Percentiles rank a stretch among this genome's conserved stretches.
Evolutionary conservation across 1,140 invertebrate genomes (phyloP).

Genomic region (Zelostemma sp.): DNA sequence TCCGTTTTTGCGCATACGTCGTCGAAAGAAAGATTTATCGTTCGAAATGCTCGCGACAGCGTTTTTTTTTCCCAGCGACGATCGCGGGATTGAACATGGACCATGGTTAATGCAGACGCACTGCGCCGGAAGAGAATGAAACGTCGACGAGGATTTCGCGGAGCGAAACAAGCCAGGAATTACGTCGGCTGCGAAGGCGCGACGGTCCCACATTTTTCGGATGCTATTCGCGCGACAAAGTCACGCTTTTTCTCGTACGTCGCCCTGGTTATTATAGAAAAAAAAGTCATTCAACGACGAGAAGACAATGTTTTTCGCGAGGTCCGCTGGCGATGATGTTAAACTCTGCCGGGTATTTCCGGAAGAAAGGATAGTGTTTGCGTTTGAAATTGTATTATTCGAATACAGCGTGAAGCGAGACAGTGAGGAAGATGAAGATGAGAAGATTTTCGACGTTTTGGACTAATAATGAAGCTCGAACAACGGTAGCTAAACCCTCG

Average conservation of each 20-base stretch:
- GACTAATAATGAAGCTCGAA: constrained; percentile 30
- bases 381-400: constrained; percentile 23
- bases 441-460: constrained; percentile 41
- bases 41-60: constrained; percentile 10
- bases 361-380: constrained; percentile 9
- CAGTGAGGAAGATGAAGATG: constrained; percentile 40
- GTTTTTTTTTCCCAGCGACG: constrained; percentile 22
- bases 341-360: no score
- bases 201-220: constrained; percentile 27
- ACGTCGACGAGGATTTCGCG: constrained; percentile 33
- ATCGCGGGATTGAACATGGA: constrained; percentile 25
- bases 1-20: constrained; percentile 23
- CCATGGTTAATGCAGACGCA: constrained; percentile 35
- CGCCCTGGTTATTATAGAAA: constrained; percentile 7
- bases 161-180: constrained; percentile 40
- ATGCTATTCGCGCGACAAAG: constrained; percentile 26
- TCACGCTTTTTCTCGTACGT: constrained; percentile 30
- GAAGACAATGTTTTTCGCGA: no score
- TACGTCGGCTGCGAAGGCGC: constrained; percentile 11
- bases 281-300: neutral
- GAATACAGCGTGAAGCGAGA: constrained; percentile 13
- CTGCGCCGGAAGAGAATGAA: constrained; percentile 33
- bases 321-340: no score
- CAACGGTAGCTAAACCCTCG: constrained; percentile 38
- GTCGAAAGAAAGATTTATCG: constrained; percentile 30